phyloP scores from a whole-genome alignment of 2,888 invertebrate species.

The Pammene aurita region DNA sequence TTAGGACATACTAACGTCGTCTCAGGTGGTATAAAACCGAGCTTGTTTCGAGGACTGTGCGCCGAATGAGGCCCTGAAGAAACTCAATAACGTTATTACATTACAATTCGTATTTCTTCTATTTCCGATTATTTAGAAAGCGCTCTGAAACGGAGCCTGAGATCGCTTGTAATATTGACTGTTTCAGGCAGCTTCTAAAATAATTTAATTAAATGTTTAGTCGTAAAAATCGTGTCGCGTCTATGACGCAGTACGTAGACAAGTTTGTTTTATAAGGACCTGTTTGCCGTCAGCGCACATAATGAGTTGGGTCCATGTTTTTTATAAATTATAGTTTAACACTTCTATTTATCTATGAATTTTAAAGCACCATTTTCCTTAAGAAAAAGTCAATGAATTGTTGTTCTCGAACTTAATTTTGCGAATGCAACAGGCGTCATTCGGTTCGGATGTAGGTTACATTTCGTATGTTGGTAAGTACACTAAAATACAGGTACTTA shows the following conservation, averaged over 20 bases:
- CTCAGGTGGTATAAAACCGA: not conserved
- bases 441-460: too few species aligned
- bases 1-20: too few species aligned
- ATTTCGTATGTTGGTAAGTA: too few species aligned
- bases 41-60: not conserved
- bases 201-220: not conserved
- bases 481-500: too few species aligned
- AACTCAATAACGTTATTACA: too few species aligned
- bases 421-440: not conserved
- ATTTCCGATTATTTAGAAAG: not conserved
- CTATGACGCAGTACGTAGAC: conserved; percentile 5
- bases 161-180: not conserved
- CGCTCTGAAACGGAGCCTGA: not conserved
- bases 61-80: not conserved
- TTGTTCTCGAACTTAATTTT: not conserved
- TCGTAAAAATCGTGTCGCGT: conserved; percentile 11
- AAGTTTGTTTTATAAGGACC: conserved; percentile 21
- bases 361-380: conserved; percentile 2
- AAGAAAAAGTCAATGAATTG: not conserved
- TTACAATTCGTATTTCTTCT: not conserved
- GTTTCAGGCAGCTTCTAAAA: not conserved
- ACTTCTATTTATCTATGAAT: not conserved
- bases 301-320: not conserved
- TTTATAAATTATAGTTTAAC: not conserved
- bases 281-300: not conserved